Evolutionary conservation across 2,888 invertebrate genomes (phyloP), one percentile per base, ranked within the genome.

Genomic region (Harpalus rubripes): DNA sequence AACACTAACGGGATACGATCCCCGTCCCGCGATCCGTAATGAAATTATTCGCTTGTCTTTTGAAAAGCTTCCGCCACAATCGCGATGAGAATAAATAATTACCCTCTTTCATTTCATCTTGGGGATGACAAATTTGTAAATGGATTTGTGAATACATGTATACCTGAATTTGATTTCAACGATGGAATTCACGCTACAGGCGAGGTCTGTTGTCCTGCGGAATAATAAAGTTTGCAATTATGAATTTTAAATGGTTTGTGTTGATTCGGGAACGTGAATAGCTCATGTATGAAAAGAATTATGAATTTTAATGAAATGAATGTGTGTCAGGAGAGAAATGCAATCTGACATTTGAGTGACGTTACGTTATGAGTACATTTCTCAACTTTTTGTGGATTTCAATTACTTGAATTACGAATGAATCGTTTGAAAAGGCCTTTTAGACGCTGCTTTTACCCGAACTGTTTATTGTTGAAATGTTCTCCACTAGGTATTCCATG

Each of bases 71-170:
- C 72, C 44, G 44, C 44, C 5, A 52, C 8, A 39, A 74, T 52
- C 44, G 44, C 44, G 44, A 7, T 32, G 18, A 8, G 72, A 41
- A 74, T 74, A 44, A 74, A 44, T 74, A 74, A 74, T 74, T 74
- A 74, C 10, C 41, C 72, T 44, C 44, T 74, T 74, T 72, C 72
- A 41, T 72, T 68, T 32, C 32, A 18, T 5, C 4, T 7, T 15
- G 44, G 44, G 44, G 44, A 52, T 74, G 12, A n/a, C 10, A 44
- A 41, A 74, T 68, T 68, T 68, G 18, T 18, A 74, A 74, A 74
- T 74, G 72, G 72, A 74, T 74, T 74, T 44, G 16, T 44, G 72
- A 74, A 74, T 74, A 44, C 72, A 44, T 74, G 44, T 74, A 52
- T 74, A 74, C 72, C 72, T 74, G 41, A 44, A 74, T 68, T 68